A percentile compares a stretch with the other conserved stretches of the same genome.
These are phyloP conservation scores for Calliopsis andreniformis DNA, from an alignment of 1,140 invertebrate genomes.

Conservation along the genomic window DNA sequence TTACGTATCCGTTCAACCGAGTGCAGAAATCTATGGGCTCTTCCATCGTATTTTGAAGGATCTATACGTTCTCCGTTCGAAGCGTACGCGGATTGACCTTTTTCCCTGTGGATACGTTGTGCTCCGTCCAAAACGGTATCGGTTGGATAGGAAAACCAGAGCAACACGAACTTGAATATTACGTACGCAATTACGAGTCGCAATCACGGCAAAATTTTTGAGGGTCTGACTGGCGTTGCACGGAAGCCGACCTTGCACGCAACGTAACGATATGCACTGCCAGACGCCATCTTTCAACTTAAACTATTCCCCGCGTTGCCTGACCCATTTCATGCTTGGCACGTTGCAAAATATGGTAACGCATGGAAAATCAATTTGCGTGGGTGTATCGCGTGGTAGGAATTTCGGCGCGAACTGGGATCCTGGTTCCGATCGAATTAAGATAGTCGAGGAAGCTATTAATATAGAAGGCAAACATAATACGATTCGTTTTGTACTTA, in stretches of 20 bases:
- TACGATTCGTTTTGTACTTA: not conserved
- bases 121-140: not conserved
- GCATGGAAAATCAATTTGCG: slow-evolving; percentile 32
- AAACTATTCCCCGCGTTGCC: slow-evolving; percentile 65
- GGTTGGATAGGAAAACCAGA: not conserved
- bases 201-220: slow-evolving; percentile 39
- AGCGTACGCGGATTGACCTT: slow-evolving; percentile 12
- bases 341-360: slow-evolving; percentile 56
- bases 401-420: slow-evolving; percentile 9
- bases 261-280: slow-evolving; percentile 50
- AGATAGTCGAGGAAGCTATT: slow-evolving; percentile 1
- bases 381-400: slow-evolving; percentile 13
- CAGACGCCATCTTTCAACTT: slow-evolving; percentile 47
- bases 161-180: slow-evolving; percentile 27
- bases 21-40: slow-evolving; percentile 73
- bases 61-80: slow-evolving; percentile 29
- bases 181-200: slow-evolving; percentile 28
- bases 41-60: slow-evolving; percentile 47
- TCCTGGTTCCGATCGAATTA: slow-evolving; percentile 18
- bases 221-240: slow-evolving; percentile 43
- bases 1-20: slow-evolving; percentile 66
- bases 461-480: not conserved
- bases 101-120: not conserved
- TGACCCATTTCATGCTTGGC: slow-evolving; percentile 74
- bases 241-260: slow-evolving; percentile 54